Evolutionary conservation across 2,888 invertebrate species (phyloP).

Genomic region (Iphiclides podalirius): DNA sequence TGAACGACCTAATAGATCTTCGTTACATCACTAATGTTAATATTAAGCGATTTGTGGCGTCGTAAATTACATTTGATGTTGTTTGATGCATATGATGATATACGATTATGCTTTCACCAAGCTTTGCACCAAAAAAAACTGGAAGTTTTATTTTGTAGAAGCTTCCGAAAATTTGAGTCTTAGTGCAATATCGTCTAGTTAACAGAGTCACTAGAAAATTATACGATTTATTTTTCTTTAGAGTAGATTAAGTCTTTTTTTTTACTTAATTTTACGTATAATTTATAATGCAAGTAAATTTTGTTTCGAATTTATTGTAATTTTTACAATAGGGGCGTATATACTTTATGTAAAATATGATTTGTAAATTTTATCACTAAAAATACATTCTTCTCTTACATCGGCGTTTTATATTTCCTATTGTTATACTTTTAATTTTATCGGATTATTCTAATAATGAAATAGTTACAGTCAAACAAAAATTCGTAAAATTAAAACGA

Average conservation of each 20-base stretch:
- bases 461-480: too few species aligned
- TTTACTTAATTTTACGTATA: constrained; percentile 8
- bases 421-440: too few species aligned
- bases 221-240: constrained; percentile 9
- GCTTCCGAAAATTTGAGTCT: constrained; percentile 14
- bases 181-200: constrained; percentile 37
- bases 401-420: not conserved
- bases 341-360: constrained; percentile 12
- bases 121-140: constrained; percentile 24
- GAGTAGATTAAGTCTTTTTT: constrained; percentile 17
- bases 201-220: constrained; percentile 24
- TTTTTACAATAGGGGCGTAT: constrained; percentile 7
- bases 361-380: constrained; percentile 12
- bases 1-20: too few species aligned
- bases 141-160: constrained; percentile 4
- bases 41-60: constrained; percentile 2
- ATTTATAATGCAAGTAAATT: constrained; percentile 3
- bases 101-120: constrained; percentile 17
- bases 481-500: too few species aligned
- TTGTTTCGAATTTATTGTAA: constrained; percentile 7
- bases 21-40: constrained; percentile 5
- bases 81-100: constrained; percentile 5
- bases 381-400: constrained; percentile 10
- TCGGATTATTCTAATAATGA: too few species aligned
- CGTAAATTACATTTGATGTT: not conserved